Evolutionary conservation across 2,113 vertebrate species (phyloP), one percentile per base, ranked within the genome.

Genomic region (Callionymus lyra): DNA sequence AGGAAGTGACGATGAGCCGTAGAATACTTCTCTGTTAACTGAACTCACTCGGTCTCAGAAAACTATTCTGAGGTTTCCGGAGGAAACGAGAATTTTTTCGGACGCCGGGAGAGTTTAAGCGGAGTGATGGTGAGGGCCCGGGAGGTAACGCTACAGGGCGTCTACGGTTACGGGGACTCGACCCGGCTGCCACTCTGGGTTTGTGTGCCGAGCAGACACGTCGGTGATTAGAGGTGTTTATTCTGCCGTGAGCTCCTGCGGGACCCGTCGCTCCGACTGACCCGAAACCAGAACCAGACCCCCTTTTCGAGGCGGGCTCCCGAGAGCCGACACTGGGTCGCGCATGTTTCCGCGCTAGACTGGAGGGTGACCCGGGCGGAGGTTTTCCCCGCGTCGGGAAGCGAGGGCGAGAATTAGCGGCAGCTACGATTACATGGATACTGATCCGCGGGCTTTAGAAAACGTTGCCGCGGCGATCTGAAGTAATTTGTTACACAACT

Each of bases 181-280:
- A 53, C 39, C 46, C 9, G 32, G 43, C 72, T 83, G 79, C 80
- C 79, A 81, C 59, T 68, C 68, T 61, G 36, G 1, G 56, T 83
- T 82, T 68, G 57, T 19, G 17, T 47, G 34, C 48, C 44, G 69
- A 8, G 45, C 64, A 69, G 72, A 68, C 62, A 56, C 60, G 14
- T 56, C 66, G 63, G 70, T 77, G 74, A 80, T 84, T 83, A 83
- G 59, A 76, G 64, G 67, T 81, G 80, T 85, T 82, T 80, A 75
- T 50, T 49, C 52, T 10, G 56, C 49, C 54, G 65, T 38, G 27
- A 47, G 70, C 67, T n/a, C n/a, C n/a, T n/a, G n/a, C n/a, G n/a
- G n/a, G n/a, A n/a, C n/a, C n/a, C n/a, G n/a, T n/a, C n/a, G n/a
- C n/a, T n/a, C n/a, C n/a, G n/a, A n/a, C 54, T 38, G 46, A 61